Evolutionary conservation across 1,140 invertebrate species (phyloP), one percentile per base, ranked within the genome.

Genomic region (Drosophila jambulina): DNA sequence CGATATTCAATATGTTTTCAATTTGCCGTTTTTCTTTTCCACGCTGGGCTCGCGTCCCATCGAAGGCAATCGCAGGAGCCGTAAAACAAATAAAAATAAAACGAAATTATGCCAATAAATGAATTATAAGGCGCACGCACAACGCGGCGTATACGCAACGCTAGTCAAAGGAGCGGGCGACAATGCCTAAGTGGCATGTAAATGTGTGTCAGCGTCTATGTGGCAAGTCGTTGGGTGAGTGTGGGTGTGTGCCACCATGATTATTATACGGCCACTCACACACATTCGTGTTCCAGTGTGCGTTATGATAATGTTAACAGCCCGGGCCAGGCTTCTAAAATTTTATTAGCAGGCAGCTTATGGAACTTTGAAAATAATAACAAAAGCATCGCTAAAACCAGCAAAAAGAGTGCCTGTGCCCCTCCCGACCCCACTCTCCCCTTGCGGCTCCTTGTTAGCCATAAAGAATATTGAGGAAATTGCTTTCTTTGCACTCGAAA

Each of bases 71-170:
- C 75, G 84, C 77, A 75, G 83, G 77, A 69, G 77, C 84, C 72
- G 77, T 83, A 69, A 78, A 87, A 82, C 84, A 84, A 87, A 88
- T 88, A 88, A 88, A 88, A 88, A 88, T 88, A 88, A 88, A 88
- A 88, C 70, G 77, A 88, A 84, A 88, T 88, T 88, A 88, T 83
- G 78, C 80, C 84, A 88, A 88, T 88, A 88, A 88, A 88, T 88
- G 84, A 88, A 88, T 88, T 88, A 88, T 83, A 88, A 88, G 81
- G 60, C 84, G 65, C 80, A 76, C 79, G 71, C 75, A 86, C 59
- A 74, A 80, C 71, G 62, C 36, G 12, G 69, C 84, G 84, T 88
- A 88, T 88, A 83, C 84, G 78, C 80, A 74, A 88, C 64, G 80
- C 84, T 75, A 83, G 84, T 74, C 84, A 80, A 77, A 78, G 77